Percentiles rank a stretch among this genome's conserved stretches.
Conservation (phyloP, 2,888 invertebrate species). For the Hydrotaea diabolus region DNA sequence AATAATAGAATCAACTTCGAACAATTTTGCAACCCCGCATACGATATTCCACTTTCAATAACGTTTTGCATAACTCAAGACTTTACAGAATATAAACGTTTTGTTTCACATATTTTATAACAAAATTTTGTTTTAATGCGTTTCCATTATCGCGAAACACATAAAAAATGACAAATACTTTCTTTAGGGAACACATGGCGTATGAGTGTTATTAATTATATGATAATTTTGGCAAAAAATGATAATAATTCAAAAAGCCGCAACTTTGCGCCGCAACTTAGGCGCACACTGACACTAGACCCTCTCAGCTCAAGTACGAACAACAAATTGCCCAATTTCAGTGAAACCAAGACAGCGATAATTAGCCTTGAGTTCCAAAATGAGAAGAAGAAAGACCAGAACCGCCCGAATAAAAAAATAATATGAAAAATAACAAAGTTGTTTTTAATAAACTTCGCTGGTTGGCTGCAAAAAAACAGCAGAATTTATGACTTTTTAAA, state of each 20-base stretch:
- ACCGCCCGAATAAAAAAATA: background rate
- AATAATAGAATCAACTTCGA: too few relatives aligned
- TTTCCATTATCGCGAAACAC: background rate
- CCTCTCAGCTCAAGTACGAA: background rate
- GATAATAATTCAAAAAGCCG: background rate
- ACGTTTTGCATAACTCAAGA: too few relatives aligned
- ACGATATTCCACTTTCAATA: too few relatives aligned
- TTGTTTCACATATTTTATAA: too few relatives aligned
- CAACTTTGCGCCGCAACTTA: background rate
- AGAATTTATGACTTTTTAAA: constrained; percentile 19
- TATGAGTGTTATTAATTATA: constrained; percentile 16
- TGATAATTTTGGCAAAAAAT: background rate
- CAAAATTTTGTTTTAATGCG: background rate
- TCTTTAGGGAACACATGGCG: background rate
- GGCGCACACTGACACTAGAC: background rate
- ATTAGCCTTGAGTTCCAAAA: background rate
- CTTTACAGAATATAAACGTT: too few relatives aligned
- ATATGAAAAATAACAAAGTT: background rate
- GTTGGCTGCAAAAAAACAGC: background rate
- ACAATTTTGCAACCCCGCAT: too few relatives aligned
- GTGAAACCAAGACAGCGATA: background rate
- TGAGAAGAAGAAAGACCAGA: background rate
- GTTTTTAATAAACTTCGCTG: constrained; percentile 8
- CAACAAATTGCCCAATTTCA: background rate
- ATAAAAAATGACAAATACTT: background rate